Evolutionary conservation across 2,888 invertebrate species (phyloP).

Genomic region (Mesorhabditis sp.): DNA sequence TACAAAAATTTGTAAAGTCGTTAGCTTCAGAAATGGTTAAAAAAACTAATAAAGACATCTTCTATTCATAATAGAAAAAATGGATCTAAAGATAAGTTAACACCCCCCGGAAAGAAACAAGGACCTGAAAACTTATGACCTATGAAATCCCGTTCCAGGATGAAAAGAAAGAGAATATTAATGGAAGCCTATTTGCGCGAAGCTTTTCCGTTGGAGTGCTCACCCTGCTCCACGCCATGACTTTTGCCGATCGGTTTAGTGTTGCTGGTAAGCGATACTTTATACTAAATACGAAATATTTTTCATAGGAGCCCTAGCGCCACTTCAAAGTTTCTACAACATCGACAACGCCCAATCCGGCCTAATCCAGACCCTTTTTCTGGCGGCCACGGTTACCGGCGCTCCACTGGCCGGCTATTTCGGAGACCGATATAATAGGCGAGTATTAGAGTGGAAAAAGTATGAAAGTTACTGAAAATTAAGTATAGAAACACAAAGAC

Average conservation of each 20-base stretch:
- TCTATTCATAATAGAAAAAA: too few relatives aligned
- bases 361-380: slow-evolving; percentile 3
- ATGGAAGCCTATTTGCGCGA: too few relatives aligned
- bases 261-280: not conserved
- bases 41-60: too few relatives aligned
- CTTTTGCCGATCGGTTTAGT: not conserved
- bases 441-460: not conserved
- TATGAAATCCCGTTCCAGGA: too few relatives aligned
- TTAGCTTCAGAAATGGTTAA: too few relatives aligned
- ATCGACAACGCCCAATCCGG: not conserved
- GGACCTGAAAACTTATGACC: too few relatives aligned
- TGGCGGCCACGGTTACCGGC: not conserved
- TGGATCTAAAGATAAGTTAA: too few relatives aligned
- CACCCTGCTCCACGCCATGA: slow-evolving; percentile 5
- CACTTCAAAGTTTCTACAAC: not conserved
- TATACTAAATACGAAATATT: not conserved
- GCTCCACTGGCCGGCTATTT: not conserved
- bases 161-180: too few relatives aligned
- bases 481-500: not conserved
- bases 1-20: too few relatives aligned
- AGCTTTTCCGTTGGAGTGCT: not conserved
- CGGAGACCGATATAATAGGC: not conserved
- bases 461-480: not conserved
- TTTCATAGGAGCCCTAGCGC: not conserved
- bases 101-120: too few relatives aligned